Conservation (phyloP, 2,888 invertebrate species). For the Andricus quercusramuli region DNA sequence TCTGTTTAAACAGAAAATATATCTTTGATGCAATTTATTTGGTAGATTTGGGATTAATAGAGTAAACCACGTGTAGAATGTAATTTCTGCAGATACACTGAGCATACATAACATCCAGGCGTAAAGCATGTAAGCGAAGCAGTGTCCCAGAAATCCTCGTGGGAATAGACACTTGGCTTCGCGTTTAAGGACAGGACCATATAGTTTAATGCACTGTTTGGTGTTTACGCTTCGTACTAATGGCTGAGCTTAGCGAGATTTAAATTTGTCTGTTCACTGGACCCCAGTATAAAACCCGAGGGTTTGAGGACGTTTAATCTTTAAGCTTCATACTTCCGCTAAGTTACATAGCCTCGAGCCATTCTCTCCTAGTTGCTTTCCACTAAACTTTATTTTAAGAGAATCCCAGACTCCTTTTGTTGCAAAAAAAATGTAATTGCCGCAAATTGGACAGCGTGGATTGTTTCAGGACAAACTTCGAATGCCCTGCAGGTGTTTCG, state of each 20-base stretch:
- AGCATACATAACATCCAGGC: slow-evolving; percentile 29
- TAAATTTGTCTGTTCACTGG: slow-evolving; percentile 74
- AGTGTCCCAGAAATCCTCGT: slow-evolving; percentile 72
- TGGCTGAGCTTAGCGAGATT: slow-evolving; percentile 77
- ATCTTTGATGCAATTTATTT: neutral
- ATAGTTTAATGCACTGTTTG: slow-evolving; percentile 76
- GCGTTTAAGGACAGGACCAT: slow-evolving; percentile 68
- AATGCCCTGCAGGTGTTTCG: slow-evolving; percentile 11
- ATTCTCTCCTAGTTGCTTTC: slow-evolving; percentile 49
- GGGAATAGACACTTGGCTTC: slow-evolving; percentile 77
- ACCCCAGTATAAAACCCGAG: slow-evolving; percentile 52
- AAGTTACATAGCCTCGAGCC: slow-evolving; percentile 67
- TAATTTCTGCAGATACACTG: slow-evolving; percentile 1
- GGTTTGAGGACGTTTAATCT: slow-evolving; percentile 69
- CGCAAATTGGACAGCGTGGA: slow-evolving; percentile 25
- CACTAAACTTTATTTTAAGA: slow-evolving; percentile 50
- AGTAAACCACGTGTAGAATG: slow-evolving; percentile 11
- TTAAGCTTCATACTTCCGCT: slow-evolving; percentile 66
- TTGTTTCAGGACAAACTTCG: slow-evolving; percentile 12
- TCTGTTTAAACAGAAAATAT: neutral
- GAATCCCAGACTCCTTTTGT: neutral
- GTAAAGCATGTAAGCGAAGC: slow-evolving; percentile 38
- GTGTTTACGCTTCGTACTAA: slow-evolving; percentile 78
- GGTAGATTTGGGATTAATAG: slow-evolving; percentile 1
- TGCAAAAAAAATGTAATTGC: slow-evolving; percentile 15